Evolutionary conservation across 2,888 invertebrate genomes (phyloP), one percentile per base, ranked within the genome.

Genomic region (Bimastos eiseni): DNA sequence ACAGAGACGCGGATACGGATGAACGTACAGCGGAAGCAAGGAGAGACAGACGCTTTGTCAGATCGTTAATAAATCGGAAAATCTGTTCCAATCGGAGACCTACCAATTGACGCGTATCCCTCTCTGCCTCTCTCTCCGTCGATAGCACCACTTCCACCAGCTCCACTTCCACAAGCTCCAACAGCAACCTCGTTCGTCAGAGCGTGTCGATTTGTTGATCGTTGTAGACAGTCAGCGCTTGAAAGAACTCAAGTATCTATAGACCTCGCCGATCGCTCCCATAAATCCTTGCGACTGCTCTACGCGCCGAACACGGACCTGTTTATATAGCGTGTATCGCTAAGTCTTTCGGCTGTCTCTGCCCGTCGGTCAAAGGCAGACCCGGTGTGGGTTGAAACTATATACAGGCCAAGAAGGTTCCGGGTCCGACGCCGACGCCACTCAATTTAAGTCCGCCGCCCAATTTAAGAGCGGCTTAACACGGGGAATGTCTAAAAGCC

Each of bases 131-230:
- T 30, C 70, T 24, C 41, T 13, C 41, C 3, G 21, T 49, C 1
- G 49, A 49, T 4, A 24, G 49, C 49, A 49, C 21, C 44, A 44
- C 44, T 13, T 8, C 5, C n/a, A n/a, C n/a, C n/a, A n/a, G n/a
- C 41, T 11, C 41, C 41, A 41, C 8, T 15, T 15, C 15, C 41
- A 41, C 41, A 6, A 41, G 41, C 41, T 11, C 19, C 44, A 44
- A 11, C 44, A 44, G 13, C 44, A 44, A 6, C 44, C 11, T 0
- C 55, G 24, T 3, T n/a, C 70, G 70, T 70, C 13, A 49, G 49
- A 49, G 70, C 30, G 70, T 70, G 70, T 70, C 70, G 70, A 70
- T 70, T 70, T 70, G 70, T 70, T n/a, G 70, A 70, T 70, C 70
- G 17, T 15, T 13, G 30, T n/a, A 70, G 70, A 24, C 49, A 11